Base-by-base conservation (phyloP, 2,113 vertebrate genomes). In the Actinemys pallida region DNA sequence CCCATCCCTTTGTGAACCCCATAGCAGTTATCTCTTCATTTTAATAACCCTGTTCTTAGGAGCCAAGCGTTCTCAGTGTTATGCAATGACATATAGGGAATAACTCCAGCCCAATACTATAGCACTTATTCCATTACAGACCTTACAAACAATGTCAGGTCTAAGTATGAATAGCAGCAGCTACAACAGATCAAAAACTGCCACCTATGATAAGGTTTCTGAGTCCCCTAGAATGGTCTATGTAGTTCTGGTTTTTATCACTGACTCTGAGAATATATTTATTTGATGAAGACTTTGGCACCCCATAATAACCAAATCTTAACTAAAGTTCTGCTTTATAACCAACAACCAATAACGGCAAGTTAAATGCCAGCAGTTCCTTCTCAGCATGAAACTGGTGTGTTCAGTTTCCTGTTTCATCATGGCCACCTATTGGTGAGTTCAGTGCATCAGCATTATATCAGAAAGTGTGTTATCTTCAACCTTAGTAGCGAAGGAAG, bases 381-480 rank as follows among this genome's bases (percentile, higher is more conserved):
- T 78, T 78, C 75, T 78, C 75, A 14, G 3, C 9, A 47, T 7
- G 42, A 78, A 78, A 76, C 20, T 24, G 39, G 42, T 47, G 13
- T 27, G 42, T 78, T 78, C 24, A 14, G 6, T 78, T 78, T 47
- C 24, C 42, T 27, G 75, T 47, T 78, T 47, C 42, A 78, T 78
- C 42, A 78, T 47, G 24, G 42, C 0, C 0, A 10, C 78, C 11
- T 35, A 49, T 45, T 57, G 29, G 25, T 90, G 53, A 84, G 90
- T 54, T 62, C 5, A 84, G 7, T 57, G 78, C 1, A 0, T 75
- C 65, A 75, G 47, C 1, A 4, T 72, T 59, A 10, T 1, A 42
- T 31, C 35, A 0, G 0, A 59, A 87, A 22, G 7, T 0, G 0
- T 11, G 17, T 10, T 39, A 53, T 62, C 75, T 81, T 86, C 27